These are phyloP conservation scores for Parauchenoglanis ngamensis DNA, from an alignment of 2,797 vertebrate genomes.

Conservation along the genomic window DNA sequence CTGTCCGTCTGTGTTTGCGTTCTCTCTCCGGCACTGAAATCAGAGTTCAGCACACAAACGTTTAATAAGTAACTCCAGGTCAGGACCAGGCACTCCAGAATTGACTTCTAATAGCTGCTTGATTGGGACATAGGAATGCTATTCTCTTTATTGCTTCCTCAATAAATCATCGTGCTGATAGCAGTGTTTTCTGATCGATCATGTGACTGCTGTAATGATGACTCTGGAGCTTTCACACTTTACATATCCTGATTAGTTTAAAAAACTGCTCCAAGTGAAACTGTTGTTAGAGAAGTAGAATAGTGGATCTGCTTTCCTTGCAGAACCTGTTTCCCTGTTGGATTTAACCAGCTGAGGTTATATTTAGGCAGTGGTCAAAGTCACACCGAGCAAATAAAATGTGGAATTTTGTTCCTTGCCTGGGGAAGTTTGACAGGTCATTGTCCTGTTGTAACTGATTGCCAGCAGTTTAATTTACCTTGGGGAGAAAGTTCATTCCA, in stretches of 20 bases:
- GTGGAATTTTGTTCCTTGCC: slow-evolving; percentile 22
- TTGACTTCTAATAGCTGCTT: slow-evolving; percentile 13
- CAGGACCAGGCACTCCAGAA: slow-evolving; percentile 15
- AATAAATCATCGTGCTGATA: slow-evolving; percentile 42
- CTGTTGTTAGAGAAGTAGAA: slow-evolving; percentile 12
- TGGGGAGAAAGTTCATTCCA: background rate
- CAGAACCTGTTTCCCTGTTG: background rate
- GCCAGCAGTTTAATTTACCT: background rate
- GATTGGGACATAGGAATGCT: slow-evolving; percentile 25
- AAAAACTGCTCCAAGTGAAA: background rate
- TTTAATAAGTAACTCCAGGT: slow-evolving; percentile 56
- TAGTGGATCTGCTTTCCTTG: background rate
- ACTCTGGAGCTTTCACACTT: slow-evolving; percentile 3
- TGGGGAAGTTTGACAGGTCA: background rate
- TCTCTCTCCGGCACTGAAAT: slow-evolving; percentile 40
- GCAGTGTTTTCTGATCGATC: slow-evolving; percentile 16
- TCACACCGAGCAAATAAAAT: slow-evolving; percentile 32
- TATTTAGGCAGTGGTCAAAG: slow-evolving; percentile 16
- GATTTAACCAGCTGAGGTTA: background rate
- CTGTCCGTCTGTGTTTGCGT: slow-evolving; percentile 39
- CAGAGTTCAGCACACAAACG: slow-evolving; percentile 30
- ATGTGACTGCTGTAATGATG: slow-evolving; percentile 7
- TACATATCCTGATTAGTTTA: slow-evolving; percentile 20
- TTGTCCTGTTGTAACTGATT: background rate
- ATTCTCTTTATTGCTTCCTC: slow-evolving; percentile 49